Evolutionary conservation across 1,140 invertebrate genomes (phyloP).

Genomic region (Aricia agestis): DNA sequence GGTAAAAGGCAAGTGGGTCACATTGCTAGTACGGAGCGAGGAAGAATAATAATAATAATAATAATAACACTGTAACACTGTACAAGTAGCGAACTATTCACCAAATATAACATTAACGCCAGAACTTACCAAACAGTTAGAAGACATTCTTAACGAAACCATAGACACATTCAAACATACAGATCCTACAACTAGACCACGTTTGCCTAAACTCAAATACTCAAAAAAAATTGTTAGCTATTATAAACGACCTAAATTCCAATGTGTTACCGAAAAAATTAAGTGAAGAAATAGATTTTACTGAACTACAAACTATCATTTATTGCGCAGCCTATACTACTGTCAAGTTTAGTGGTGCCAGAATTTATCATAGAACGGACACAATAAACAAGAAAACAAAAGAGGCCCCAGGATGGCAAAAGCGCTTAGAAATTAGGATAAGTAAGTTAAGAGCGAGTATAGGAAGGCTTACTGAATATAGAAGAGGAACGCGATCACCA

Average conservation of each 20-base stretch:
- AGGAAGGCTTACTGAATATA: no score
- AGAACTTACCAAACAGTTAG: no score
- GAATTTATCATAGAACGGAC: constrained; percentile 28
- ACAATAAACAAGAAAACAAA: constrained; percentile 11
- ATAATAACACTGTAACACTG: no score
- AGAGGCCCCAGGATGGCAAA: neutral
- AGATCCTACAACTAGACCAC: constrained; percentile 18
- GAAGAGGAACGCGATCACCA: no score
- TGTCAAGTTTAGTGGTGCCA: constrained; percentile 25
- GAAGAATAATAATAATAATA: no score
- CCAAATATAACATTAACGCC: no score
- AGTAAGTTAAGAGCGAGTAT: no score
- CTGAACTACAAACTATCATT: constrained; percentile 24
- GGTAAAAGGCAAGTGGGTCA: constrained; percentile 37
- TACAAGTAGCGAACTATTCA: no score
- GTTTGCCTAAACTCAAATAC: constrained; percentile 26
- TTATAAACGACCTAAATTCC: constrained; percentile 24
- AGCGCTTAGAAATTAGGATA: no score
- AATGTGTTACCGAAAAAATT: neutral
- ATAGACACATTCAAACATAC: neutral
- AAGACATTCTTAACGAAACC: no score
- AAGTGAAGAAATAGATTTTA: constrained; percentile 23
- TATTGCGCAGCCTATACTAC: constrained; percentile 29
- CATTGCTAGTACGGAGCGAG: neutral
- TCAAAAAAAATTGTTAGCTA: constrained; percentile 24